A percentile compares a stretch with the other conserved stretches of the same genome.
phyloP scores from a whole-genome alignment of 2,888 invertebrate species.

The Cactoblastis cactorum region DNA sequence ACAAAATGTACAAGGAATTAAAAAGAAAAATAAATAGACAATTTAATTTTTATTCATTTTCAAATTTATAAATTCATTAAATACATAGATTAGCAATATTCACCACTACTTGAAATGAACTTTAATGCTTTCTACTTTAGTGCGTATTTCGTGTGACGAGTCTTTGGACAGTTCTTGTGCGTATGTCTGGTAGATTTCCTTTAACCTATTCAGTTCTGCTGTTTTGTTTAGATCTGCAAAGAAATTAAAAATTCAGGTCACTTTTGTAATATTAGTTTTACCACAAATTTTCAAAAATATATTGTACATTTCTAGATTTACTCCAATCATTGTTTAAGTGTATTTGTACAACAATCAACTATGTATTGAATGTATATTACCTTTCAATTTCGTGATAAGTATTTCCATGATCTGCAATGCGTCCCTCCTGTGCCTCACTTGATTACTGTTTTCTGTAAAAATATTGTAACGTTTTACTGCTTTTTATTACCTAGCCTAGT shows the following conservation, averaged over 20 bases:
- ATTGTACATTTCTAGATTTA: too few relatives aligned
- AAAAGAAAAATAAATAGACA: background rate
- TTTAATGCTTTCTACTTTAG: slow-evolving; percentile 85
- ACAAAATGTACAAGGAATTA: background rate
- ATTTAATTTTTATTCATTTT: slow-evolving; percentile 3
- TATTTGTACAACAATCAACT: too few relatives aligned
- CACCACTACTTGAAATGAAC: slow-evolving; percentile 51
- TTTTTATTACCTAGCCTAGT: too few relatives aligned
- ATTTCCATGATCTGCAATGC: slow-evolving; percentile 67
- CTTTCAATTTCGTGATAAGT: slow-evolving; percentile 60
- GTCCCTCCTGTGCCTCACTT: slow-evolving; percentile 66
- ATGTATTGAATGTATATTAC: too few relatives aligned
- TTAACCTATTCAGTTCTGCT: slow-evolving; percentile 75
- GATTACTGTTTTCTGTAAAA: slow-evolving; percentile 66
- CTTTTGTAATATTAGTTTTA: too few relatives aligned
- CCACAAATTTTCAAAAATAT: too few relatives aligned
- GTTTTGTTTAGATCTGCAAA: slow-evolving; percentile 61
- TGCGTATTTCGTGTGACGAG: slow-evolving; percentile 88
- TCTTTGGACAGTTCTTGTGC: slow-evolving; percentile 84
- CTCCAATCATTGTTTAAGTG: too few relatives aligned
- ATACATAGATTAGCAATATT: slow-evolving; percentile 33
- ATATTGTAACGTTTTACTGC: too few relatives aligned
- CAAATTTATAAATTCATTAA: slow-evolving; percentile 22
- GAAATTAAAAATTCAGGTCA: slow-evolving; percentile 1
- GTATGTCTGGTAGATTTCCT: slow-evolving; percentile 76